Evolutionary conservation across 2,888 invertebrate genomes (phyloP), one percentile per base, ranked within the genome.

Genomic region (Muscina levida): DNA sequence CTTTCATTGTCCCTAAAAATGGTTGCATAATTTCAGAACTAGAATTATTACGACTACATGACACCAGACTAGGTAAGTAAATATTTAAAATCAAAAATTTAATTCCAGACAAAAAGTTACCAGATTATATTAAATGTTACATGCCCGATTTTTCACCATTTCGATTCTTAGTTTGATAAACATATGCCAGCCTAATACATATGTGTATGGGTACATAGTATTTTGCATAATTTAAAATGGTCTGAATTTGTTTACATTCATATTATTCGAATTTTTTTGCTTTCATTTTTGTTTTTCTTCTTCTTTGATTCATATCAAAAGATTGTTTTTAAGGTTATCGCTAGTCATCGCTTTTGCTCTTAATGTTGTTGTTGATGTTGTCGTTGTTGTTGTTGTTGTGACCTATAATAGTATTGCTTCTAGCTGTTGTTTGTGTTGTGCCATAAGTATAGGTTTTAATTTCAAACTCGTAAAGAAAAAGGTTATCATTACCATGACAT

Each of bases 401-500:
- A 8, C 31, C 31, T 31, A 31, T 31, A 8, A 3, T 31, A 31
- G 31, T 8, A 31, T 8, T 31, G 31, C 4, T 31, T 31, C 31
- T 13, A 8, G n/a, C 13, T 44, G 13, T 44, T 44, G 10, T 13
- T 10, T 4, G 5, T 2, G 44, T 10, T 44, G 44, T 2, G 37
- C 13, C 24, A 62, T 31, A 73, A 74, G 62, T 72, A 59, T 74
- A 17, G 48, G 56, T 62, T 62, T 77, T 67, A 74, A 44, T 74
- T 72, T 71, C 39, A 62, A 22, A 62, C 22, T 31, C 15, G 42
- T 22, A 37, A 13, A 13, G 59, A 17, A 42, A 68, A 56, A 77
- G 48, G 56, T 57, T 57, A 72, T 72, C 77, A 74, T 77, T 81
- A 74, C 22, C 77, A 71, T 71, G 72, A 74, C 81, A 74, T 81